These are phyloP conservation scores for Neoarius graeffei DNA, from an alignment of 2,113 vertebrate genomes.

Conservation along the genomic window DNA sequence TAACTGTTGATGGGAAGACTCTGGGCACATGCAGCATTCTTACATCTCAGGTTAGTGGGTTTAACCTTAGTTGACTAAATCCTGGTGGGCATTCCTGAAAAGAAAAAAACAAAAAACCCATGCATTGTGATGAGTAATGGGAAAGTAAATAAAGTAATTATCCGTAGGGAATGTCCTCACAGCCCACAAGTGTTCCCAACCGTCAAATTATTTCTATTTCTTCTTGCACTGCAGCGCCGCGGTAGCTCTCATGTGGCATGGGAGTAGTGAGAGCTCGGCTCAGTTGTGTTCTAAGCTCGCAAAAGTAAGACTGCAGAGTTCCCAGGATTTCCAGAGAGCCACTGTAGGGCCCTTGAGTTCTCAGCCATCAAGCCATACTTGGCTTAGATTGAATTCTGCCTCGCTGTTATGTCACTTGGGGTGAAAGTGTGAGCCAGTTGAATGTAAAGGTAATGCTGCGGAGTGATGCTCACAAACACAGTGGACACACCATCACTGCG, in stretches of 20 bases:
- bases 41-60: background rate
- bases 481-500: background rate
- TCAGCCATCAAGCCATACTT: background rate
- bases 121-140: conserved; percentile 11
- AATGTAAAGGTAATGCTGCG: too few relatives aligned
- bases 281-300: background rate
- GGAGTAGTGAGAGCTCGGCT: background rate
- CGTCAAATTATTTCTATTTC: conserved; percentile 33
- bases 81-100: background rate
- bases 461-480: background rate
- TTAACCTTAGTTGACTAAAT: background rate
- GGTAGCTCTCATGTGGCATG: conserved; percentile 26
- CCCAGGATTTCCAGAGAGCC: background rate
- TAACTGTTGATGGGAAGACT: background rate
- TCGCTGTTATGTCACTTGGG: background rate
- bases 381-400: background rate
- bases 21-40: background rate
- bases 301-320: conserved; percentile 4
- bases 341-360: background rate
- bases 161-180: conserved; percentile 8
- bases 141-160: conserved; percentile 14
- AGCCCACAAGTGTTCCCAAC: conserved; percentile 33
- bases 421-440: background rate
- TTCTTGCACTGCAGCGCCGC: background rate
- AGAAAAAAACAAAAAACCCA: background rate